Conservation (phyloP, 2,113 vertebrate species). For the Nettapus auritus region DNA sequence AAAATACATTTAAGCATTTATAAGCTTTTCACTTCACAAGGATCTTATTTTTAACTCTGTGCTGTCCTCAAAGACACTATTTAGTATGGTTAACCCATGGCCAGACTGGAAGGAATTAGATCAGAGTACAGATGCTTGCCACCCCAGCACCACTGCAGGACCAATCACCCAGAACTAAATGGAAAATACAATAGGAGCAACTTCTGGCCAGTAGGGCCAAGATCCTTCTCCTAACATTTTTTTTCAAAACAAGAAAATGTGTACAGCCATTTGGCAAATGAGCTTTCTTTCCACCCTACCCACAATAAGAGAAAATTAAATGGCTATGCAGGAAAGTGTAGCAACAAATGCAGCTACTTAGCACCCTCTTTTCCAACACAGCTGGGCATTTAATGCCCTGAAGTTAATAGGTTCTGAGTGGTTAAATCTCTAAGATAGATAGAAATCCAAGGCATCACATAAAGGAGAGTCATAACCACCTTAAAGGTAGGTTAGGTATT, state of each 20-base stretch:
- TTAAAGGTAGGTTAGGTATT: background rate
- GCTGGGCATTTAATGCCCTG: background rate
- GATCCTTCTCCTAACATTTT: background rate
- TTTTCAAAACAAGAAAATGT: background rate
- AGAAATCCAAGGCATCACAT: background rate
- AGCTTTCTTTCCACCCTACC: background rate
- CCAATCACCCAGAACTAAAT: background rate
- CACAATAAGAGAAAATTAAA: background rate
- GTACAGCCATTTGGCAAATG: background rate
- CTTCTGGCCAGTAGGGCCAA: background rate
- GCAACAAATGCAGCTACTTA: background rate
- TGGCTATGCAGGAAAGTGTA: background rate
- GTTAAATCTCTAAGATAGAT: background rate
- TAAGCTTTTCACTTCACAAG: constrained; percentile 29
- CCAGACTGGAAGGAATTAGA: background rate
- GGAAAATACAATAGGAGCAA: background rate
- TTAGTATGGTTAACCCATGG: background rate
- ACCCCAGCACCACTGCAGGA: background rate
- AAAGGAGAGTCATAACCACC: background rate
- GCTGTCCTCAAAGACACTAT: background rate
- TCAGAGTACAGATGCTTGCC: background rate
- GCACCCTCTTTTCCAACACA: background rate
- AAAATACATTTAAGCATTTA: constrained; percentile 50
- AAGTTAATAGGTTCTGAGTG: background rate
- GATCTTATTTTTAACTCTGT: constrained; percentile 47